Base-by-base conservation (phyloP, 37 sponge, comb jelly and placozoan genomes). In the Haliclona indistincta region DNA sequence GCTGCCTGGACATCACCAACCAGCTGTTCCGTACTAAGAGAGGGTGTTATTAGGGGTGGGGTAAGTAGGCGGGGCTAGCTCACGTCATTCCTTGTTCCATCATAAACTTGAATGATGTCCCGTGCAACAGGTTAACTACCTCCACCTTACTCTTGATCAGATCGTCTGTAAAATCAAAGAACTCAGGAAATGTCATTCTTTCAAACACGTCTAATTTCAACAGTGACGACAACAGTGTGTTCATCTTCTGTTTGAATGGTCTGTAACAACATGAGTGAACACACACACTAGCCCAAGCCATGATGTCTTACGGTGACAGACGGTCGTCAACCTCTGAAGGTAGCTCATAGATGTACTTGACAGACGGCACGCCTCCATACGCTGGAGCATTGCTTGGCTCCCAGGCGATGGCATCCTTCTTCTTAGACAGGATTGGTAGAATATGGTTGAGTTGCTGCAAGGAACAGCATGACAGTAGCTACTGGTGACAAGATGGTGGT, bases 381-480 rank as follows among this genome's bases (percentile, higher is more conserved):
- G 54, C 53, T 33, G 39, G 39, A 37, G 56, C 58, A 3, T 45
- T 73, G 41, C 39, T 56, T 8, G 63, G 56, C 79, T 78, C 83
- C 63, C 88, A 91, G 32, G 96, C 96, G 32, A 95, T 95, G 55
- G 92, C 92, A 73, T 91, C 96, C 34, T 86, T 86, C 65, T 95
- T 95, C 52, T 81, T 83, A 76, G 88, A 73, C 52, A 95, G 74
- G 45, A 95, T 91, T 23, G 43, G 70, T 37, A 89, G 79, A 39
- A 95, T 95, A 54, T 91, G 81, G 70, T 95, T 85, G 40, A 95
- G 52, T 66, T 81, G 81, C 92, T 94, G 61, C 6, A 74, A 29
- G 30, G 36, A 32, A 15, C 32, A 43, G 35, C 13, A 20, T 23
- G 8, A 51, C 28, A 56, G 51, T 33, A 35, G 41, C 15, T 25